Evolutionary conservation across 2,888 invertebrate species (phyloP).

Genomic region (Cosmorhoe ocellata): DNA sequence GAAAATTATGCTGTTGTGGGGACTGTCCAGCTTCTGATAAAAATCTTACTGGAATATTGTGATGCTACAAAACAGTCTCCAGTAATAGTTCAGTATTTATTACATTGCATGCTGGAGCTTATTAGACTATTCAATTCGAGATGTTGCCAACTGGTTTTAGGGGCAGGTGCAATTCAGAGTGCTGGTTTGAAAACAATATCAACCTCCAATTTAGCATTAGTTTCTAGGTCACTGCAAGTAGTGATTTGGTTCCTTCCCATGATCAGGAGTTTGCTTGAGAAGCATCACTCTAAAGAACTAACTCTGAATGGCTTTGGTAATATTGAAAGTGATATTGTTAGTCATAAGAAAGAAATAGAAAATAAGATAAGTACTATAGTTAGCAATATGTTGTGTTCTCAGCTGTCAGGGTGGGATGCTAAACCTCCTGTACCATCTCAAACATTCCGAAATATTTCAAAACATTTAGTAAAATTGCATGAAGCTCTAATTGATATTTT

Average conservation of each 20-base stretch:
- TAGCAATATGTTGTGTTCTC: constrained; percentile 90
- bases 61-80: constrained; percentile 89
- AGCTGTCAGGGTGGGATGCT: constrained; percentile 95
- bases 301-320: constrained; percentile 84
- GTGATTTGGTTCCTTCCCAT: constrained; percentile 90
- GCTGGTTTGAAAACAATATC: constrained; percentile 97
- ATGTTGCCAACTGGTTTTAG: constrained; percentile 96
- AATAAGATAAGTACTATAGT: constrained; percentile 95
- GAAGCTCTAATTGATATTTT: constrained; percentile 94
- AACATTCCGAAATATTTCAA: constrained; percentile 92
- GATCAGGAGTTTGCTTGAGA: constrained; percentile 86
- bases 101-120: constrained; percentile 93
- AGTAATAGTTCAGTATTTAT: constrained; percentile 90
- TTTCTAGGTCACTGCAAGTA: constrained; percentile 91
- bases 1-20: constrained; percentile 90
- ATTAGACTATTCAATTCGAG: constrained; percentile 93
- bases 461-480: constrained; percentile 94
- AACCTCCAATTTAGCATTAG: constrained; percentile 94
- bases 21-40: constrained; percentile 92
- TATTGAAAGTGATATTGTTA: constrained; percentile 90
- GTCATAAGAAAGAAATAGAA: constrained; percentile 96
- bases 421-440: constrained; percentile 97
- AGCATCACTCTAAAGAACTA: constrained; percentile 76
- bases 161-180: constrained; percentile 97
- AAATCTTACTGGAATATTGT: constrained; percentile 96